Percentiles rank a stretch among this genome's conserved stretches.
These are phyloP conservation scores for Scaptomyza tumidula DNA, from an alignment of 2,888 invertebrate genomes.

Conservation along the genomic window DNA sequence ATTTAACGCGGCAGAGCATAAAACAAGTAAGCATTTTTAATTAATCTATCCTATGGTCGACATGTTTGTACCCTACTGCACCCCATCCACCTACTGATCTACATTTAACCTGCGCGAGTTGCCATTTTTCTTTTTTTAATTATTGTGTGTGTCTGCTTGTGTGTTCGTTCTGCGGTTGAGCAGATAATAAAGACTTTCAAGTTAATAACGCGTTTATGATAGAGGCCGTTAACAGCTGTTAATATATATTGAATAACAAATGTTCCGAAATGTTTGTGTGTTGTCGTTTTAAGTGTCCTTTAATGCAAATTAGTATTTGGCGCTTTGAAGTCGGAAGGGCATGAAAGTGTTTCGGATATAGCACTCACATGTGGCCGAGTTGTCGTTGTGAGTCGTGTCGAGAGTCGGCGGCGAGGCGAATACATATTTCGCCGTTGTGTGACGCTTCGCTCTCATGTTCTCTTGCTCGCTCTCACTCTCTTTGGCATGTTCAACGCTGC, in stretches of 20 bases:
- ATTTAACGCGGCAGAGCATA: slow-evolving; percentile 33
- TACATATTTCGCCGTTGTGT: slow-evolving; percentile 57
- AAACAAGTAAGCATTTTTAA: slow-evolving; percentile 34
- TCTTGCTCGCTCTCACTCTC: slow-evolving; percentile 47
- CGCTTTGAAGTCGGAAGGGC: slow-evolving; percentile 21
- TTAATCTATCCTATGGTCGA: slow-evolving; percentile 25
- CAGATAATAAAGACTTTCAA: not conserved
- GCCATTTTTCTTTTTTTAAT: not conserved
- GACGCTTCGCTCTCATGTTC: slow-evolving; percentile 43
- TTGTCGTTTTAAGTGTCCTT: slow-evolving; percentile 12
- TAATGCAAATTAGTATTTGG: slow-evolving; percentile 1
- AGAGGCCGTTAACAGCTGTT: not conserved
- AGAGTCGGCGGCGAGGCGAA: slow-evolving; percentile 60
- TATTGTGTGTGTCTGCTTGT: too few relatives aligned
- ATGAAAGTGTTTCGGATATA: slow-evolving; percentile 37
- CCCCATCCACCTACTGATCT: slow-evolving; percentile 4
- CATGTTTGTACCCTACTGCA: slow-evolving; percentile 40
- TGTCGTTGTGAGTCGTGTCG: slow-evolving; percentile 8
- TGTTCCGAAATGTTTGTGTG: not conserved
- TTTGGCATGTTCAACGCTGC: slow-evolving; percentile 51
- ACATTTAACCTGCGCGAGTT: not conserved
- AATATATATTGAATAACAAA: not conserved
- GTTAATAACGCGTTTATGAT: not conserved
- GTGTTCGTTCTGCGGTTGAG: not conserved
- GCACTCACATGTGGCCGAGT: slow-evolving; percentile 53